Evolutionary conservation across 2,797 vertebrate genomes (phyloP), one percentile per base, ranked within the genome.

Genomic region (Darevskia mixta): DNA sequence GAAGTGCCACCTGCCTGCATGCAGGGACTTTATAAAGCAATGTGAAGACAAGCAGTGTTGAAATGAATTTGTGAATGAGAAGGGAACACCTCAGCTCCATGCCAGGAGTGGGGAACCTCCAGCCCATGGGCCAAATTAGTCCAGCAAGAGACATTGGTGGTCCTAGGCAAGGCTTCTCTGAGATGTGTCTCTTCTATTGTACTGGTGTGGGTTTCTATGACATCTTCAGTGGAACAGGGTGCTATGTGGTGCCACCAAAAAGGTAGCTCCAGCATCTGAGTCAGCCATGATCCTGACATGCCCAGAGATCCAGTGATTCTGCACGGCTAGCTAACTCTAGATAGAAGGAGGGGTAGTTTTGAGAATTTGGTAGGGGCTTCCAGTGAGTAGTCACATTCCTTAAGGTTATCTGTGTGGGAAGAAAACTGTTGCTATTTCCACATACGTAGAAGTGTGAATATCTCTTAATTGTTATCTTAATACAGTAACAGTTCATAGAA

Each of bases 401-500:
- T 32, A 79, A 41, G 71, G 87, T 82, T 83, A 90, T 84, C 90
- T 89, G 11, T 66, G 7, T 17, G 84, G 71, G 35, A 83, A 91
- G 91, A 91, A 85, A 8, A 85, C 82, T 92, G 91, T 92, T 90
- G 38, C 85, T 85, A 1, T 84, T 43, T 82, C 20, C 82, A 71
- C 86, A 27, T 41, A 29, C 38, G 82, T 58, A 75, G 61, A 92
- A 91, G 35, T 81, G 45, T 82, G 27, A 6, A 49, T 11, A 15
- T 72, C 66, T 73, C 86, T 32, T 80, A 92, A 92, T 89, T 87
- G 85, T 77, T 91, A 93, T 73, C 41, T 88, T 94, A 93, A 92
- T 91, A 89, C 69, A 87, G 82, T 86, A 76, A 90, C 88, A 94
- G 82, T 91, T 95, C 92, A 91, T 95, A 85, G 93, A 95, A 93